Base-by-base conservation (phyloP, 2,113 vertebrate genomes). In the Hyperoodon ampullatus region DNA sequence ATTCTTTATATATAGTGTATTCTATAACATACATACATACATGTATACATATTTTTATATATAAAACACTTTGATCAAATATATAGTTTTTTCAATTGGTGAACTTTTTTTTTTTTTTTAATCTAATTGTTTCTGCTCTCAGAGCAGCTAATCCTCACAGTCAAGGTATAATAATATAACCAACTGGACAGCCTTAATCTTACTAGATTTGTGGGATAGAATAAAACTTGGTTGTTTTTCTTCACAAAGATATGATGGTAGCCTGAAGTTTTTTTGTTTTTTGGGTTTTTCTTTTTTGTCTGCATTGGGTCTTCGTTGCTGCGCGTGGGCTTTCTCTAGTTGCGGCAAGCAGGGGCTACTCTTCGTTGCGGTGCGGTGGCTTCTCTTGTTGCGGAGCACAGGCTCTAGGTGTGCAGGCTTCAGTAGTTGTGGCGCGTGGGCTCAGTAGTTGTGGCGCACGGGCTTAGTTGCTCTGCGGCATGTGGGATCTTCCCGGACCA, bases 201-300 rank as follows among this genome's bases (percentile, higher is more conserved):
- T 75, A 77, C 61, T 91, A 94, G 84, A 91, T 55, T 55, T 21
- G 3, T 47, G 42, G 81, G 24, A n/a, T 2, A 88, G 33, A 84
- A n/a, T 95, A 88, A 95, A 95, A 82, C 75, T 82, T 77, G 23
- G 13, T 71, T 83, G 47, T 95, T 92, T 90, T 66, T 61, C 55
- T 88, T 87, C n/a, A 35, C 70, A 83, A 92, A 89, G 63, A 93
- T 70, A 88, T 65, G 10, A 83, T 70, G 77, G 21, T 86, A 82
- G 30, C 44, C 44, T 50, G 14, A 90, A 93, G n/a, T 85, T 96
- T 97, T 95, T 47, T 47, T 12, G 47, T 47, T 47, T 47, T 47
- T 47, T 47, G 47, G 47, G 11, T 47, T 47, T 47, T 47, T 47
- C 47, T 47, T 47, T 47, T 47, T 11, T 47, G 47, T 47, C 11